Evolutionary conservation across 2,797 vertebrate species (phyloP).

Genomic region (Psittacula derbiana): DNA sequence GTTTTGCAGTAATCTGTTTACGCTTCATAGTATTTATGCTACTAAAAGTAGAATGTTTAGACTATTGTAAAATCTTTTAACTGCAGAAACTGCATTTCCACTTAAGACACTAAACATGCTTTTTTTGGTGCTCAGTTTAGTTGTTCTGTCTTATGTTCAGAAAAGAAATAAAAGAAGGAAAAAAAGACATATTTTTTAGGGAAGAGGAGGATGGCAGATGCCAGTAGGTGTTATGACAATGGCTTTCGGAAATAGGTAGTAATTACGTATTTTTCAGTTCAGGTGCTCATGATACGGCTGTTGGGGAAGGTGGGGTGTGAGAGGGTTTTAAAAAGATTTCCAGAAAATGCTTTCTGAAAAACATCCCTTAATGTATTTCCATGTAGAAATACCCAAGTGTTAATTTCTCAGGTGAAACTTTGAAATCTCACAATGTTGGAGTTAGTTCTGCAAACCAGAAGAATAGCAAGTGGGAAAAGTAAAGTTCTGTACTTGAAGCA

Average conservation of each 20-base stretch:
- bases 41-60: slow-evolving; percentile 30
- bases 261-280: neutral
- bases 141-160: neutral
- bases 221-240: neutral
- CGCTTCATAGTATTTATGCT: neutral
- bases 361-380: neutral
- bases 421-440: neutral
- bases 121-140: neutral
- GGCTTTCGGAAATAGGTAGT: neutral
- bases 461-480: neutral
- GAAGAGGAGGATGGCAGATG: neutral
- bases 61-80: neutral
- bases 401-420: neutral
- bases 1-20: slow-evolving; percentile 58
- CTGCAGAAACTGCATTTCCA: neutral
- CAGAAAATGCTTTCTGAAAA: neutral
- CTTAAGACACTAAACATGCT: neutral
- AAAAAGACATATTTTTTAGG: neutral
- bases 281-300: neutral
- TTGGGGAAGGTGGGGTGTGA: neutral
- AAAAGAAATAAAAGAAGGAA: neutral
- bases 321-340: neutral
- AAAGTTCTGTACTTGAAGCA: neutral
- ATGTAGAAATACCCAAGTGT: neutral
- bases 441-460: neutral